A percentile compares a stretch with the other conserved stretches of the same genome.
phyloP scores from a whole-genome alignment of 2,113 vertebrate species.

The Sebastes schlegelii region DNA sequence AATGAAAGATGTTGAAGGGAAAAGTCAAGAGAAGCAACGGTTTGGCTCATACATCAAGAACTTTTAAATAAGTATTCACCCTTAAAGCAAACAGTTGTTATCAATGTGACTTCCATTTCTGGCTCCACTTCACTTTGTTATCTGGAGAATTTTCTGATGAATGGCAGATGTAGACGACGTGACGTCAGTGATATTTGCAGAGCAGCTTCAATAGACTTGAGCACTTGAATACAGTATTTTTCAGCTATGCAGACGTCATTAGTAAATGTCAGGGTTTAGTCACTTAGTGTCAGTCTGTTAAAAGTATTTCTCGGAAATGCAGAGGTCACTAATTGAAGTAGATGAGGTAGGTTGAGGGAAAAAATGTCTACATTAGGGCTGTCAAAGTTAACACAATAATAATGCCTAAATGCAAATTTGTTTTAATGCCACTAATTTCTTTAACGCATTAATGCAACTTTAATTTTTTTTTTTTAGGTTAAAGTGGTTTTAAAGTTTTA shows the following conservation, averaged over 20 bases:
- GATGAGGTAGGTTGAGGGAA: neutral
- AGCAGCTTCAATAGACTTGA: neutral
- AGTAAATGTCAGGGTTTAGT: constrained; percentile 15
- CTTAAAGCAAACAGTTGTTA: neutral
- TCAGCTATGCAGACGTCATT: neutral
- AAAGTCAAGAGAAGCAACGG: neutral
- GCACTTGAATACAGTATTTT: neutral
- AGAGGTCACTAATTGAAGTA: neutral
- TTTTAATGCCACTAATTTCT: too few species aligned
- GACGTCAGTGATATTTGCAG: neutral
- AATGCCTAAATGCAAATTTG: too few species aligned
- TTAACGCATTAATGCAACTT: too few species aligned
- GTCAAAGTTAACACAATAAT: too few species aligned
- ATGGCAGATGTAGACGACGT: neutral
- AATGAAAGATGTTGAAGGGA: neutral
- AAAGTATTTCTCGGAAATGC: neutral
- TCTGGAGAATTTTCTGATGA: neutral
- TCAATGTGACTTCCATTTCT: too few species aligned
- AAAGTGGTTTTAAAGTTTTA: too few species aligned
- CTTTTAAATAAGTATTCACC: neutral
- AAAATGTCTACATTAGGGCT: neutral
- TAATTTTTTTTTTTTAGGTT: too few species aligned
- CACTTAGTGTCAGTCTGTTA: neutral
- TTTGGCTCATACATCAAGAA: neutral
- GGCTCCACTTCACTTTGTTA: neutral